phyloP scores from a whole-genome alignment of 2,113 vertebrate species.

The Philantomba maxwellii region DNA sequence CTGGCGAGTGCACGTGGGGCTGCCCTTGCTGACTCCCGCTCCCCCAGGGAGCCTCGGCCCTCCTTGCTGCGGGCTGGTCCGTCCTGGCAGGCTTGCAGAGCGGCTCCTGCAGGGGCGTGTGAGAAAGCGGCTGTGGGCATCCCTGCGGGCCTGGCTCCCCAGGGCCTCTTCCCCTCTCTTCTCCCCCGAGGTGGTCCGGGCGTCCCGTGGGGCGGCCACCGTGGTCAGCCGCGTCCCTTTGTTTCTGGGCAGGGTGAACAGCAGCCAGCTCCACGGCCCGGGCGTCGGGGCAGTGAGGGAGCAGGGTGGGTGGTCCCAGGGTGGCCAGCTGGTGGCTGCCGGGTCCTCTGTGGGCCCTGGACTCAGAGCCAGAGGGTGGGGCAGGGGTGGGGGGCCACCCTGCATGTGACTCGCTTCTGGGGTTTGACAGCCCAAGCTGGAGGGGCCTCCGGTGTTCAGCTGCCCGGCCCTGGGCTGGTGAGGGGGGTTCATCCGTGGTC shows the following conservation, averaged over 20 bases:
- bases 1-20: neutral
- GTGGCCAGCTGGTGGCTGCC: neutral
- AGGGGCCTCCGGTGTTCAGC: neutral
- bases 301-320: fast-evolving
- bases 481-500: fast-evolving
- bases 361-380: neutral
- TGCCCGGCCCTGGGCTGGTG: neutral
- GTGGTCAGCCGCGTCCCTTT: too few species aligned
- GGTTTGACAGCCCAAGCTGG: fast-evolving
- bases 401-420: fast-evolving
- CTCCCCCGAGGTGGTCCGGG: too few species aligned
- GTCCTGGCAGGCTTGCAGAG: neutral
- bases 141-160: neutral
- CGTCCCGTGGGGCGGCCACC: fast-evolving
- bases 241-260: neutral
- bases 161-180: neutral
- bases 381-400: neutral
- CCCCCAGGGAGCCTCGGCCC: neutral
- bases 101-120: neutral
- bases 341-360: fast-evolving
- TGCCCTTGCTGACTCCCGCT: neutral
- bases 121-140: neutral
- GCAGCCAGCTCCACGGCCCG: fast-evolving
- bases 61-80: fast-evolving
- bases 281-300: neutral